Percentiles rank a stretch among this genome's conserved stretches.
These are phyloP conservation scores for western clawed frog (Xenopus tropicalis) DNA, from an alignment of 2,113 vertebrate species.

Conservation along the genomic window DNA sequence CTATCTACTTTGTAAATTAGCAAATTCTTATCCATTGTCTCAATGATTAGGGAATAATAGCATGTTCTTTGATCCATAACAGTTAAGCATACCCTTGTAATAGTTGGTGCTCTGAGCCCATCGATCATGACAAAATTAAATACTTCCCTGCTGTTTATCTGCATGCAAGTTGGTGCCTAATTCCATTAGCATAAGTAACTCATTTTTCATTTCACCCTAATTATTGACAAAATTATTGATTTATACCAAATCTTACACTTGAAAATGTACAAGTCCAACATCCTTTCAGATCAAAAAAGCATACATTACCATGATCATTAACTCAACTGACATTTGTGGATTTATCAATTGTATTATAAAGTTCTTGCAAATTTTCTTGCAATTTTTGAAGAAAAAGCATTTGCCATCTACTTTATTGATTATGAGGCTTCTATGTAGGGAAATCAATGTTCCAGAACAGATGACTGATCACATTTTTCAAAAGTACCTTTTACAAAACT, in stretches of 20 bases:
- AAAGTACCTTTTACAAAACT: too few species aligned
- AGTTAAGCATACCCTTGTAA: slow-evolving; percentile 16
- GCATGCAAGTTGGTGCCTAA: slow-evolving; percentile 9
- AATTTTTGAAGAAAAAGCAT: too few species aligned
- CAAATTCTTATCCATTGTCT: neutral
- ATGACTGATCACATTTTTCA: too few species aligned
- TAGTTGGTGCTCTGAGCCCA: slow-evolving; percentile 12
- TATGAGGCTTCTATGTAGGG: too few species aligned
- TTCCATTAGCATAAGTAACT: slow-evolving; percentile 9
- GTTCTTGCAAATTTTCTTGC: too few species aligned
- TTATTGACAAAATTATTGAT: slow-evolving; percentile 31
- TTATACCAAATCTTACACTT: slow-evolving; percentile 18
- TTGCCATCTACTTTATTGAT: too few species aligned
- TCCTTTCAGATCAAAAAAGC: neutral
- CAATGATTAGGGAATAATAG: slow-evolving; percentile 15
- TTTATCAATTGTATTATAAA: too few species aligned
- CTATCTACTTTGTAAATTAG: too few species aligned
- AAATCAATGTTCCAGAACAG: too few species aligned
- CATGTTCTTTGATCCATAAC: neutral
- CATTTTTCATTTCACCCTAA: slow-evolving; percentile 18
- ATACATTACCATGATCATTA: slow-evolving; percentile 17
- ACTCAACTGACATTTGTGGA: neutral
- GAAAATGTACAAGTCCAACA: neutral
- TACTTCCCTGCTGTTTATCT: slow-evolving; percentile 22
- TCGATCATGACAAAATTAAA: slow-evolving; percentile 23